Conservation (phyloP, 2,888 invertebrate genomes). For the Trachelus tabidus region DNA sequence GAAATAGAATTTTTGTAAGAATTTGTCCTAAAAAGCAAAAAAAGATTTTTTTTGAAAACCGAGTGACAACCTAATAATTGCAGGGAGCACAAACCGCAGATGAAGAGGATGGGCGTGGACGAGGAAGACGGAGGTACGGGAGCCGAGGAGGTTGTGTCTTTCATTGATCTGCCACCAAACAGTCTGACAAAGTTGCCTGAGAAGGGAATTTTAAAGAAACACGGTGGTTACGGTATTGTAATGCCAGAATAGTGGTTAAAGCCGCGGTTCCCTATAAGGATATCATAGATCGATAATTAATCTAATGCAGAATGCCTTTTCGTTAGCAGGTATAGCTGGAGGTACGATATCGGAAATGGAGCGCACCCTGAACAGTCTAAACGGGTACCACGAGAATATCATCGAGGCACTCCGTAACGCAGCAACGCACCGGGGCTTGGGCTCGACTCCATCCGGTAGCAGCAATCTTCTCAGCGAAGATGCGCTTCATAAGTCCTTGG, state of each 20-base stretch:
- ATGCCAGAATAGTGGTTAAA: constrained; percentile 72
- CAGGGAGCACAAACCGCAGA: constrained; percentile 86
- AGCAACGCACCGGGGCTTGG: constrained; percentile 76
- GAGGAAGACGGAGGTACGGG: constrained; percentile 71
- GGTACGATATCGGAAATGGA: constrained; percentile 82
- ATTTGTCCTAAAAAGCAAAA: not conserved
- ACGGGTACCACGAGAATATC: constrained; percentile 93
- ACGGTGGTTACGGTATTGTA: constrained; percentile 81
- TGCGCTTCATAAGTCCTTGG: constrained; percentile 75
- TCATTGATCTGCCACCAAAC: constrained; percentile 83
- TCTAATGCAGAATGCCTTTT: not conserved
- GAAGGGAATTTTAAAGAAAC: constrained; percentile 93
- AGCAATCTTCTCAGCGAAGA: constrained; percentile 77
- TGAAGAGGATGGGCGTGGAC: constrained; percentile 77
- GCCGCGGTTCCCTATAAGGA: not conserved
- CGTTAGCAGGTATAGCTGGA: constrained; percentile 63
- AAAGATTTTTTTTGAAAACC: not conserved
- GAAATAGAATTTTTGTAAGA: not conserved
- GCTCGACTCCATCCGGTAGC: constrained; percentile 73
- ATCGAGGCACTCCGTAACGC: constrained; percentile 90
- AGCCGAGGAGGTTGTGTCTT: constrained; percentile 83
- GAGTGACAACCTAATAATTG: constrained; percentile 32
- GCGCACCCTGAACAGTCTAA: constrained; percentile 86
- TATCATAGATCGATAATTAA: not conserved
- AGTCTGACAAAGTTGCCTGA: constrained; percentile 83